phyloP scores from a whole-genome alignment of 2,113 vertebrate genomes.

The Amphiprion percula region DNA sequence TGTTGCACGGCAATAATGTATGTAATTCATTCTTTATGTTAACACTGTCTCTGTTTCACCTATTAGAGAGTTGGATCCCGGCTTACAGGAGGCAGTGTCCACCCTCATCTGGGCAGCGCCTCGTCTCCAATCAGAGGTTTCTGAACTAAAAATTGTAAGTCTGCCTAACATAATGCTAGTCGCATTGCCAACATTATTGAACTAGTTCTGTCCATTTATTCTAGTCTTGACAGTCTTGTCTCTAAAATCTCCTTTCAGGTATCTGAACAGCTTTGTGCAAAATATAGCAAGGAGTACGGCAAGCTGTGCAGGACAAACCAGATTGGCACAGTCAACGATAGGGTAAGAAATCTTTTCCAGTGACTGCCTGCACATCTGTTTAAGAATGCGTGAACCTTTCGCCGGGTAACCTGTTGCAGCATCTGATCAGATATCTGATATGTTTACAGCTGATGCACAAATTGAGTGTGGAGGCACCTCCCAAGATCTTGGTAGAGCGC shows the following conservation, averaged over 20 bases:
- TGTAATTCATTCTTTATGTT: not conserved
- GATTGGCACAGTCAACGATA: constrained; percentile 97
- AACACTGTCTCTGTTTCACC: constrained; percentile 6
- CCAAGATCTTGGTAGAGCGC: constrained; percentile 97
- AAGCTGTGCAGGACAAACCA: constrained; percentile 98
- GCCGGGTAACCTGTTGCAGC: not conserved
- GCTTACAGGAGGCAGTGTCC: constrained; percentile 95
- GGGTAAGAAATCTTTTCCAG: constrained; percentile 82
- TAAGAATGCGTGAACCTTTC: constrained; percentile 14
- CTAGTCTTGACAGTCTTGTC: constrained; percentile 5
- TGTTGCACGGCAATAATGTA: too few relatives aligned
- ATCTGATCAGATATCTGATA: constrained; percentile 17
- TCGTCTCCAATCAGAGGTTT: constrained; percentile 93
- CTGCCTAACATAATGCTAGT: constrained; percentile 66
- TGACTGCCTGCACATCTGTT: not conserved
- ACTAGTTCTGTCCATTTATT: not conserved
- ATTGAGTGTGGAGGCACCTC: constrained; percentile 94
- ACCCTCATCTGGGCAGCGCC: constrained; percentile 98
- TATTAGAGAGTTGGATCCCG: constrained; percentile 93
- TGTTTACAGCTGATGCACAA: constrained; percentile 94
- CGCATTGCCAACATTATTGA: not conserved
- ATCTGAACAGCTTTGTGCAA: constrained; percentile 96
- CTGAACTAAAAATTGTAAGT: constrained; percentile 95
- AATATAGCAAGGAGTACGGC: constrained; percentile 99
- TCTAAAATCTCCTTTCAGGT: constrained; percentile 83